These are phyloP conservation scores for Brachypterus glaber DNA, from an alignment of 2,888 invertebrate species.

Conservation along the genomic window DNA sequence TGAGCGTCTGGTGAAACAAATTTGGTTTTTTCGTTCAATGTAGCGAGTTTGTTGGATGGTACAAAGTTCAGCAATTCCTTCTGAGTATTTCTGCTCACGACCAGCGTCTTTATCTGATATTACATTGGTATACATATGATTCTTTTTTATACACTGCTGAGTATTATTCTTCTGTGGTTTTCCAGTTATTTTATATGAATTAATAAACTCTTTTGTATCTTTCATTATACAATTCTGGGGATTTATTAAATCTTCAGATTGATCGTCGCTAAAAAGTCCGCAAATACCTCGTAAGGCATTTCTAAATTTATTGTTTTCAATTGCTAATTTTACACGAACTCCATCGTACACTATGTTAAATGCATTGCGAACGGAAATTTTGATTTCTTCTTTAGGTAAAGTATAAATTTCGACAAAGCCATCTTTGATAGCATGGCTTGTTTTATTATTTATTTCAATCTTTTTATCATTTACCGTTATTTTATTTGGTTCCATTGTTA, in stretches of 20 bases:
- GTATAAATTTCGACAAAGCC: constrained; percentile 41
- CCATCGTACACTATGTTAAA: constrained; percentile 53
- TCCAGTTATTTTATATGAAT: too few species aligned
- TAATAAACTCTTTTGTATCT: constrained; percentile 45
- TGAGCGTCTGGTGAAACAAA: constrained; percentile 51
- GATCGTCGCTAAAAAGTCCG: constrained; percentile 53
- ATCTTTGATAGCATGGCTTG: constrained; percentile 29
- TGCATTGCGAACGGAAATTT: constrained; percentile 44
- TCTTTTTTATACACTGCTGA: too few species aligned
- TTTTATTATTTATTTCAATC: constrained; percentile 28
- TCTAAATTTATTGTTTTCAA: constrained; percentile 40
- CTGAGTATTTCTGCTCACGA: constrained; percentile 14
- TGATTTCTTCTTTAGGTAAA: constrained; percentile 46
- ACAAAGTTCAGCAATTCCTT: constrained; percentile 24
- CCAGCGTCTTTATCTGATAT: constrained; percentile 39
- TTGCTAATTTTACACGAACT: constrained; percentile 40
- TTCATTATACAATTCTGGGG: constrained; percentile 49
- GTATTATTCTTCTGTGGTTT: too few species aligned
- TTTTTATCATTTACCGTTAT: constrained; percentile 43
- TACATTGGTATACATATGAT: constrained; percentile 39
- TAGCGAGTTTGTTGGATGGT: constrained; percentile 43
- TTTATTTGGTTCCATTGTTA: constrained; percentile 32
- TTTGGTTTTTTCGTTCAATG: constrained; percentile 41
- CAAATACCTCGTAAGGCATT: constrained; percentile 55
- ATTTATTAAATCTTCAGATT: constrained; percentile 49